phyloP scores from a whole-genome alignment of 2,888 invertebrate species.

The Notocelia uddmanniana region DNA sequence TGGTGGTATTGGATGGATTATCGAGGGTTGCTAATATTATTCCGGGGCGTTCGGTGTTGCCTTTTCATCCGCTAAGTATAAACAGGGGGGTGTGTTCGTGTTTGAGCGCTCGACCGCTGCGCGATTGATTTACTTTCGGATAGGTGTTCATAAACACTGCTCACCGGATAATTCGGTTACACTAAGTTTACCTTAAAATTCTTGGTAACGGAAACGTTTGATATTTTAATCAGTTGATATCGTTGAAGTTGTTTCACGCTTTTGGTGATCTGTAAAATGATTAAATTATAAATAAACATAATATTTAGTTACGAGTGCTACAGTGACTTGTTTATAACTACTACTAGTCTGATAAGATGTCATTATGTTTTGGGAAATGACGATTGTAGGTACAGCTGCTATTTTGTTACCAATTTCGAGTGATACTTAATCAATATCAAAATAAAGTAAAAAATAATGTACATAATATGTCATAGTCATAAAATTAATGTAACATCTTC shows the following conservation, averaged over 20 bases:
- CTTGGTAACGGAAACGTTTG: background rate
- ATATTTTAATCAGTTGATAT: background rate
- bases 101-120: slow-evolving; percentile 77
- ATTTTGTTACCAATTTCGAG: no score
- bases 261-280: background rate
- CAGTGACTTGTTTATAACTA: no score
- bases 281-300: background rate
- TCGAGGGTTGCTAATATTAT: slow-evolving; percentile 86
- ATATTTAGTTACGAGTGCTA: no score
- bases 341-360: no score
- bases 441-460: no score
- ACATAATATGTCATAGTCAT: no score
- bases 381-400: no score
- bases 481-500: no score
- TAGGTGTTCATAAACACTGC: slow-evolving; percentile 59
- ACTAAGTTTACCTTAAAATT: slow-evolving; percentile 15
- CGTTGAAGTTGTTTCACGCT: background rate
- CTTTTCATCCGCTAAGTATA: slow-evolving; percentile 86
- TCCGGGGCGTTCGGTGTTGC: slow-evolving; percentile 85
- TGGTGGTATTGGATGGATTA: slow-evolving; percentile 77
- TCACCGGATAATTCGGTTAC: slow-evolving; percentile 49
- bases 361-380: no score
- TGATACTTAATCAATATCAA: no score
- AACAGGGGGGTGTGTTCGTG: slow-evolving; percentile 84
- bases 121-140: slow-evolving; percentile 81